Conservation (phyloP, 64 coral and sea anemone species). For the Acropora yongei region DNA sequence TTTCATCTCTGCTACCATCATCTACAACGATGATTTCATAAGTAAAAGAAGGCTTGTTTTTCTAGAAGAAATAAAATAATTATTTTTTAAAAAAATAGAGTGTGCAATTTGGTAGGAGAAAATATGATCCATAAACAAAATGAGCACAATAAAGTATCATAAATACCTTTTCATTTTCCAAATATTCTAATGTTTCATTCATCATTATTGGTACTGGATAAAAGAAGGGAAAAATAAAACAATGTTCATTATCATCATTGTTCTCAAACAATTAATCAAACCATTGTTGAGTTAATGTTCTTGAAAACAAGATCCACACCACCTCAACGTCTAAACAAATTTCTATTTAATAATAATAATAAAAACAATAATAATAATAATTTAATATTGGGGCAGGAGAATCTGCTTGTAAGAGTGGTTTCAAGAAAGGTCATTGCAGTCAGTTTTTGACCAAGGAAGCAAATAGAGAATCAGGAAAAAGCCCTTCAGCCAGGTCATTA, state of each 20-base stretch:
- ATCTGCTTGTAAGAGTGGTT: too few species aligned
- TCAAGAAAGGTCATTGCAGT: too few species aligned
- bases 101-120: too few species aligned
- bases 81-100: not conserved
- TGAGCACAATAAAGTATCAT: not conserved
- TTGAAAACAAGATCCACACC: too few species aligned
- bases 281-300: not conserved
- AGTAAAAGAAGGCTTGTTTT: constrained; percentile 92
- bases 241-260: too few species aligned
- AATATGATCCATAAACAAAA: not conserved
- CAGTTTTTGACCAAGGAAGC: too few species aligned
- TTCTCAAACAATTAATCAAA: not conserved
- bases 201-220: constrained; percentile 89
- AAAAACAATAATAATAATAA: too few species aligned
- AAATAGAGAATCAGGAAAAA: too few species aligned
- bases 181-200: constrained; percentile 90
- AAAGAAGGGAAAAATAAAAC: not conserved
- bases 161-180: constrained; percentile 82
- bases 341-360: too few species aligned
- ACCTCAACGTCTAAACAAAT: too few species aligned
- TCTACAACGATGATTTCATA: constrained; percentile 97
- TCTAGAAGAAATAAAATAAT: constrained; percentile 58
- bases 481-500: too few species aligned
- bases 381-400: too few species aligned
- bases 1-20: constrained; percentile 96